Percentiles rank a stretch among this genome's conserved stretches.
Evolutionary conservation across 2,797 vertebrate species (phyloP).

Genomic region (Argentina silus): DNA sequence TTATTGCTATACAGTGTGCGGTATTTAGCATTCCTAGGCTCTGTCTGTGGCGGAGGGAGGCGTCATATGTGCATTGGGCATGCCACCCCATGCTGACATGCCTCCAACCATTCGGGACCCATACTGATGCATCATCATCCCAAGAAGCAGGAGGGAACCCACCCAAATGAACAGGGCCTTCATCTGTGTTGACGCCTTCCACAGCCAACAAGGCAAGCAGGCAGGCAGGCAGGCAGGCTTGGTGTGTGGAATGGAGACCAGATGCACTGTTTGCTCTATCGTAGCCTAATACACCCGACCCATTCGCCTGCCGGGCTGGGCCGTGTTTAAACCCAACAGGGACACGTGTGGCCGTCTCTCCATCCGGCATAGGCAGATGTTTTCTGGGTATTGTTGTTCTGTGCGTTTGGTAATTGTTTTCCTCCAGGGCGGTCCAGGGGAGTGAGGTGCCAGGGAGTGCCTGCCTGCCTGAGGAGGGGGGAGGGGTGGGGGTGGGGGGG

Average conservation of each 20-base stretch:
- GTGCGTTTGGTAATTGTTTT: constrained; percentile 75
- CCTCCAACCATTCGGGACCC: constrained; percentile 36
- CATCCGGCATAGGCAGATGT: constrained; percentile 75
- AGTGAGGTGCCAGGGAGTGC: constrained; percentile 70
- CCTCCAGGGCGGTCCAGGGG: constrained; percentile 66
- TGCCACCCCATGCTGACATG: constrained; percentile 20
- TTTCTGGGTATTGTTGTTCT: constrained; percentile 75
- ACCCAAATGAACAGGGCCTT: constrained; percentile 68
- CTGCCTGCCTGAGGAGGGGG: constrained; percentile 8
- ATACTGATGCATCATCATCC: constrained; percentile 55
- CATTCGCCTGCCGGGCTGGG: constrained; percentile 60
- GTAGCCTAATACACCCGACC: constrained; percentile 9
- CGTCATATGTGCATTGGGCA: too few species aligned
- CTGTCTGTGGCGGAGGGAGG: neutral
- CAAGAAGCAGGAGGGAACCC: constrained; percentile 49
- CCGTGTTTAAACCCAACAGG: constrained; percentile 61
- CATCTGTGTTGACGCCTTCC: constrained; percentile 68
- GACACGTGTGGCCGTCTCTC: constrained; percentile 50
- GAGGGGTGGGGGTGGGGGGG: constrained; percentile 50
- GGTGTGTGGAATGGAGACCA: constrained; percentile 39
- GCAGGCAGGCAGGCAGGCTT: constrained; percentile 38
- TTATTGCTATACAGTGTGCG: too few species aligned
- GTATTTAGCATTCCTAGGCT: neutral
- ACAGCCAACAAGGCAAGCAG: constrained; percentile 33
- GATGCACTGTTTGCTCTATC: constrained; percentile 21